phyloP scores from a whole-genome alignment of 2,888 invertebrate species.

The Campoletis raptor region DNA sequence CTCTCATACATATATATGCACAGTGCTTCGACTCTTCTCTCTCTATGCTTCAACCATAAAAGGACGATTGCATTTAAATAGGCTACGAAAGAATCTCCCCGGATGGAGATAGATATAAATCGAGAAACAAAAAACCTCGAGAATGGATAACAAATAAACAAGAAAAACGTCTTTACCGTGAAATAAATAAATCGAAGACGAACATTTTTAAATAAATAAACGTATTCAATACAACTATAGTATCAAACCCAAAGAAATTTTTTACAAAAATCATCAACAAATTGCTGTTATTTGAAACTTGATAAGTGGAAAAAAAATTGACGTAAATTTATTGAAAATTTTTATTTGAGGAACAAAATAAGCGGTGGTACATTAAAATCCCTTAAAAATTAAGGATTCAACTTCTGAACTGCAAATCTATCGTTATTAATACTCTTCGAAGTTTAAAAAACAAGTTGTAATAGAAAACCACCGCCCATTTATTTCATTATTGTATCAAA shows the following conservation, averaged over 20 bases:
- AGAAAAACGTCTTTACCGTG: background rate
- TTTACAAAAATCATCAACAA: background rate
- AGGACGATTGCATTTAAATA: slow-evolving; percentile 66
- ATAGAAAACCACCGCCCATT: too few species aligned
- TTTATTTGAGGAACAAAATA: too few species aligned
- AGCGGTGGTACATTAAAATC: too few species aligned
- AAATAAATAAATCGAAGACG: background rate
- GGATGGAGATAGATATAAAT: slow-evolving; percentile 37
- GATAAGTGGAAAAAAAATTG: too few species aligned
- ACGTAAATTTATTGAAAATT: too few species aligned
- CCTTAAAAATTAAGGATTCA: too few species aligned
- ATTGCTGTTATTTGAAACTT: too few species aligned
- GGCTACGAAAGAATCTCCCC: slow-evolving; percentile 25
- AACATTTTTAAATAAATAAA: background rate
- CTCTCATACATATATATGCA: slow-evolving; percentile 27
- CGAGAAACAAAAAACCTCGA: slow-evolving; percentile 1
- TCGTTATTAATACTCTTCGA: too few species aligned
- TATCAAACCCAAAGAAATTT: background rate
- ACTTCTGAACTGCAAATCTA: too few species aligned
- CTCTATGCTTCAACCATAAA: slow-evolving; percentile 57
- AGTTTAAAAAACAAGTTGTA: too few species aligned
- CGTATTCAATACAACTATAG: background rate
- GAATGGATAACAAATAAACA: slow-evolving; percentile 17
- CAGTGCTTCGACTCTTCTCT: slow-evolving; percentile 23
- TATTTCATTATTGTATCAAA: too few species aligned